Percentiles rank a stretch among this genome's conserved stretches.
Evolutionary conservation across 2,113 vertebrate species (phyloP).

Genomic region (Larimichthys crocea): DNA sequence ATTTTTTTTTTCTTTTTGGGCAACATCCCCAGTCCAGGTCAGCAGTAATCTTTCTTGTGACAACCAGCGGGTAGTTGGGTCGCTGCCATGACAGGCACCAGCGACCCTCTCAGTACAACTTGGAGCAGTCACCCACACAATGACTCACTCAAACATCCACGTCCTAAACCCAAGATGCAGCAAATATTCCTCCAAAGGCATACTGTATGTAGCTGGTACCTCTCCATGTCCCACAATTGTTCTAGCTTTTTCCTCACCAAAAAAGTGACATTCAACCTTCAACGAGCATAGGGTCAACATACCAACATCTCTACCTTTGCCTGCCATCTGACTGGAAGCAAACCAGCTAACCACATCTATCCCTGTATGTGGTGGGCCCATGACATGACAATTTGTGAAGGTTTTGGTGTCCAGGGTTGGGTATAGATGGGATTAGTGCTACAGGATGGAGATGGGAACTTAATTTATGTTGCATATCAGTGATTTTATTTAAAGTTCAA

Average conservation of each 20-base stretch:
- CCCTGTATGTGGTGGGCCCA: not conserved
- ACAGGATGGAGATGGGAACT: not conserved
- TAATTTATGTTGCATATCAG: not conserved
- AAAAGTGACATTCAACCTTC: not conserved
- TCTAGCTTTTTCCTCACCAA: not conserved
- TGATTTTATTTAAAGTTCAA: constrained; percentile 36
- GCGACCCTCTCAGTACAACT: constrained; percentile 3
- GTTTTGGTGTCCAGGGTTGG: not conserved
- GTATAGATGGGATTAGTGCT: not conserved
- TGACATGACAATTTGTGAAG: no score
- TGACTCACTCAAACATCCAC: constrained; percentile 3
- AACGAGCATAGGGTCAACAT: not conserved
- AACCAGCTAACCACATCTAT: not conserved
- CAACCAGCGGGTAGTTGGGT: not conserved
- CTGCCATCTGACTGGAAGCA: not conserved
- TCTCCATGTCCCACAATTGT: not conserved
- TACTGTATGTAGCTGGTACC: not conserved
- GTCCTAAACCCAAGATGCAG: not conserved
- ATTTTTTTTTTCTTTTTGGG: constrained; percentile 7
- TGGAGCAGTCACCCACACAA: not conserved
- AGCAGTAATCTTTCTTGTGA: constrained; percentile 25
- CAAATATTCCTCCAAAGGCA: not conserved
- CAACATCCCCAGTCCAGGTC: not conserved
- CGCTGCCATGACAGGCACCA: constrained; percentile 7
- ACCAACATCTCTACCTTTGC: not conserved